Evolutionary conservation across 2,888 invertebrate species (phyloP), one percentile per base, ranked within the genome.

Genomic region (Drosophila ustulata): DNA sequence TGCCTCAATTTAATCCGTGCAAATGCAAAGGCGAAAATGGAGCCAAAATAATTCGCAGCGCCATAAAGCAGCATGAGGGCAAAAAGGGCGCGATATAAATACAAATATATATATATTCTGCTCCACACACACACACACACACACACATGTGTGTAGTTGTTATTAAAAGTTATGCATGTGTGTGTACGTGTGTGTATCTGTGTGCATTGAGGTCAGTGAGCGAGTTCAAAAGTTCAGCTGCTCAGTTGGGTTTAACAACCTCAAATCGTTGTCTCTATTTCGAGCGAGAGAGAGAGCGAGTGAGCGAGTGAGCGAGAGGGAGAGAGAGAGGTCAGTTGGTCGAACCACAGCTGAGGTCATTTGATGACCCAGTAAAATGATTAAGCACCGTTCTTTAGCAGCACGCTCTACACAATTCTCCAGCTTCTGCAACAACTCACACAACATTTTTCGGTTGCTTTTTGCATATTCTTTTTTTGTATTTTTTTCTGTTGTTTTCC

Each of bases 151-250:
- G 0, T 26, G 13, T 11, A 34, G 11, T 13, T 11, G 23, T 25
- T 13, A 18, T 32, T 49, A 23, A n/a, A n/a, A 25, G 51, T 45
- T 18, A 39, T 37, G 26, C 25, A 18, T 52, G 37, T 52, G 39
- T 51, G 32, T 46, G 37, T 28, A 9, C 9, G 39, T 39, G 39
- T 39, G 50, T 52, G 37, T 52, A 26, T 43, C 26, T 46, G 32
- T 28, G 65, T 59, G 66, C 79, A 86, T 75, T 74, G 76, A 64
- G 83, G 83, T 88, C 83, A 84, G 78, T 71, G 80, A 67, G 66
- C 76, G 89, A 88, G 83, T 84, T 84, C 89, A 84, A 84, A 88
- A 88, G 83, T 84, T 84, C 83, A 86, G 39, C 71, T 23, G 37
- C 49, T 55, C 51, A 62, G 46, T 47, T 37, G 66, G 64, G 84